A percentile compares a stretch with the other conserved stretches of the same genome.
Conservation (phyloP, 1,140 invertebrate species). For the Coptotermes formosanus region DNA sequence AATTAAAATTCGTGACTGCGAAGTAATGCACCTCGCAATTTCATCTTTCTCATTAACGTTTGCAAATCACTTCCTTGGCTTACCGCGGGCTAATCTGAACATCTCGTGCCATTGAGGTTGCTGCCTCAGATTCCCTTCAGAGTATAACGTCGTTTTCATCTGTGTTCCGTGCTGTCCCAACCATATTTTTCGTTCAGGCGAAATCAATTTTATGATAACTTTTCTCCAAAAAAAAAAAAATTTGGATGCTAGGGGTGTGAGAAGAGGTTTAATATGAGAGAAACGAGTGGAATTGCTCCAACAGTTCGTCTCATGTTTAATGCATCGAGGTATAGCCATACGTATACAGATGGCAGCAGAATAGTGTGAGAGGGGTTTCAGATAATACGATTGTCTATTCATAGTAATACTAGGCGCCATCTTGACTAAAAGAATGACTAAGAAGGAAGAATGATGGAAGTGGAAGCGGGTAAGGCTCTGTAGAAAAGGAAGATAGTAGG, state of each 20-base stretch:
- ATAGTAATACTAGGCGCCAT: slow-evolving; percentile 13
- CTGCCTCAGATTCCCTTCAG: background rate
- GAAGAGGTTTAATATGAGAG: background rate
- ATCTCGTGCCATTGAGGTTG: background rate
- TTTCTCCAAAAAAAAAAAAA: background rate
- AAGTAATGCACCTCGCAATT: background rate
- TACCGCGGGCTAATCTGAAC: background rate
- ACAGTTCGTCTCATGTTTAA: slow-evolving; percentile 12
- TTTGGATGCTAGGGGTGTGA: background rate
- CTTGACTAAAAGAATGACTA: slow-evolving; percentile 16
- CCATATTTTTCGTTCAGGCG: background rate
- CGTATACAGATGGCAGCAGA: background rate
- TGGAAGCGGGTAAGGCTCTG: background rate
- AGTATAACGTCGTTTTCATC: background rate
- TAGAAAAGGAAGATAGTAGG: background rate
- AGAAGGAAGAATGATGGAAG: slow-evolving; percentile 5
- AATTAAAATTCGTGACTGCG: background rate
- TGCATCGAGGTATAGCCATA: slow-evolving; percentile 5
- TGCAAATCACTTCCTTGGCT: slow-evolving; percentile 12
- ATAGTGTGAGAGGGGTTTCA: background rate
- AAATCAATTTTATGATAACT: slow-evolving; percentile 20
- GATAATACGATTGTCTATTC: slow-evolving; percentile 19
- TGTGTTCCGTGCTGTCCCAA: background rate
- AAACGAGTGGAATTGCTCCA: slow-evolving; percentile 14
- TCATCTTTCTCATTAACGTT: background rate